Evolutionary conservation across 2,888 invertebrate genomes (phyloP).

Genomic region (Lacanobia oleracea): DNA sequence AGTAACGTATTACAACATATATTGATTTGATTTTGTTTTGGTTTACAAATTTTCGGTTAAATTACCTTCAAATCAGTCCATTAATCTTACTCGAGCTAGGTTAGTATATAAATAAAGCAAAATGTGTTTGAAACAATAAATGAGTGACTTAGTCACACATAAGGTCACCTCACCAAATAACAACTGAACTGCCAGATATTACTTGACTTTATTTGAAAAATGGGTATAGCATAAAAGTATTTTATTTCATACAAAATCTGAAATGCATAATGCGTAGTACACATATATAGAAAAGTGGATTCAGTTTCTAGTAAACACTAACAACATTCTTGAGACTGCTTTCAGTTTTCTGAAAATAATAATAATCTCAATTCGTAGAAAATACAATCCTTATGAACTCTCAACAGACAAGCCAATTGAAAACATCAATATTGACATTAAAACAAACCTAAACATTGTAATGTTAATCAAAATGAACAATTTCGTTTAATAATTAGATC

Average conservation of each 20-base stretch:
- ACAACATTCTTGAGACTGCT: background rate
- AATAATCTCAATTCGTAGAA: slow-evolving; percentile 1
- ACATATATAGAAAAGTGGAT: background rate
- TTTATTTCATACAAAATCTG: slow-evolving; percentile 1
- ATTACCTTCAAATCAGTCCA: background rate
- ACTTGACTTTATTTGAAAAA: background rate
- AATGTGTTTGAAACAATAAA: background rate
- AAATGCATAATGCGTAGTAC: background rate
- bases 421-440: slow-evolving; percentile 19
- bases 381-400: slow-evolving; percentile 10
- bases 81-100: background rate
- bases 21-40: slow-evolving; percentile 8
- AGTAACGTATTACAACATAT: background rate
- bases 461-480: slow-evolving; percentile 33
- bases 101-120: background rate
- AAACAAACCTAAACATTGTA: slow-evolving; percentile 29
- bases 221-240: background rate
- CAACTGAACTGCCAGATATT: background rate
- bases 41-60: background rate
- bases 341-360: background rate
- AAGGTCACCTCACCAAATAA: background rate
- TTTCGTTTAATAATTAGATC: slow-evolving; percentile 34
- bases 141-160: background rate
- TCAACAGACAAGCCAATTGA: slow-evolving; percentile 24
- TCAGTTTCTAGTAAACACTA: background rate